Evolutionary conservation across 2,113 vertebrate species (phyloP).

Genomic region (Sterna hirundo): DNA sequence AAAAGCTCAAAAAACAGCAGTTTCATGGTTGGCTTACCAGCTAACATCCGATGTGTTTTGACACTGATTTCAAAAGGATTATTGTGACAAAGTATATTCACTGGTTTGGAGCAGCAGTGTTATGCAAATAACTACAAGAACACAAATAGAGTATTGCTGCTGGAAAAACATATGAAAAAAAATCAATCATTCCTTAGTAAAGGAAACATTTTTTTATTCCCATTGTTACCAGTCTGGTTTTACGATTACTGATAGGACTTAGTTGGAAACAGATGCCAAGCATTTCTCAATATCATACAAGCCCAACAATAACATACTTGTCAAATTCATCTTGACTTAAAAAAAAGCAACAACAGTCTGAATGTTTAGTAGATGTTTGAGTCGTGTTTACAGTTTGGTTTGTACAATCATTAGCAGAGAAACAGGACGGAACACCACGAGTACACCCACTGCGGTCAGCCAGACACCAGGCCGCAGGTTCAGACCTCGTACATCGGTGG

Average conservation of each 20-base stretch:
- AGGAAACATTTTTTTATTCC: constrained; percentile 25
- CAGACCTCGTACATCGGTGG: accelerated
- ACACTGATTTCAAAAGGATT: constrained; percentile 10
- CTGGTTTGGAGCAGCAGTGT: not conserved
- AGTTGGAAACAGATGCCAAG: not conserved
- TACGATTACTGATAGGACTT: constrained; percentile 30
- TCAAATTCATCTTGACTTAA: not conserved
- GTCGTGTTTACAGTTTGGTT: not conserved
- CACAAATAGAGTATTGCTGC: constrained; percentile 10
- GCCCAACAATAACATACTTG: constrained; percentile 31
- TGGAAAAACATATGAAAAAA: constrained; percentile 16
- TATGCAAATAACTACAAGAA: constrained; percentile 42
- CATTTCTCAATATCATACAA: not conserved
- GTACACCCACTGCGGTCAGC: not conserved
- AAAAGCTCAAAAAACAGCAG: not conserved
- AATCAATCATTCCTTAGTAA: constrained; percentile 36
- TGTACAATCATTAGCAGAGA: not conserved
- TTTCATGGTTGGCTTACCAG: constrained; percentile 18
- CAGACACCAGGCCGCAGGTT: not conserved
- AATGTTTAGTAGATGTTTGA: not conserved
- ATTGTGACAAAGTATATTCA: not conserved
- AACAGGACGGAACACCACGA: not conserved
- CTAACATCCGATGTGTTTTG: not conserved
- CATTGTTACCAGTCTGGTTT: constrained; percentile 43
- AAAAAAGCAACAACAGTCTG: not conserved